Evolutionary conservation across 2,113 vertebrate genomes (phyloP).

Genomic region (Paratilapia polleni): DNA sequence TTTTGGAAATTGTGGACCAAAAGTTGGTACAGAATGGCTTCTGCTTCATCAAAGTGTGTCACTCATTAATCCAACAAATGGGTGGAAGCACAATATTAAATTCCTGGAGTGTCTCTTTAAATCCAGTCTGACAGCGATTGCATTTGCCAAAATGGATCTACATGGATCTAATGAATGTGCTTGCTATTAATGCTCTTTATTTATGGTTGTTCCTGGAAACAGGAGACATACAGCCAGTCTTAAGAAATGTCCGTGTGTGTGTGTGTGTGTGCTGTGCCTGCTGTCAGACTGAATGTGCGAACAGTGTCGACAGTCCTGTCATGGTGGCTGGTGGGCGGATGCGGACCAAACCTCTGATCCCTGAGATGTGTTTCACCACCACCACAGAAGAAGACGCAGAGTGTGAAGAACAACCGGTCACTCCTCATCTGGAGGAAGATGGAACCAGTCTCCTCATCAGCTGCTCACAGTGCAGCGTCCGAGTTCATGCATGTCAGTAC

Average conservation of each 20-base stretch:
- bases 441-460: slow-evolving; percentile 93
- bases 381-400: slow-evolving; percentile 87
- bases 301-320: slow-evolving; percentile 67
- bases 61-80: not conserved
- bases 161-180: not conserved
- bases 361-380: slow-evolving; percentile 95
- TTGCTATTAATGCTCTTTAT: not conserved
- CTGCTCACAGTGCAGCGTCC: slow-evolving; percentile 91
- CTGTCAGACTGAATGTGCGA: slow-evolving; percentile 85
- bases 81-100: not conserved
- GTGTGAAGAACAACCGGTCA: slow-evolving; percentile 78
- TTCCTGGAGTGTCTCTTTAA: not conserved
- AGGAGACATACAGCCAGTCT: not conserved
- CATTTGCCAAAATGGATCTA: not conserved
- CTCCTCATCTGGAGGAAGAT: slow-evolving; percentile 90
- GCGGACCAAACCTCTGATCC: slow-evolving; percentile 93
- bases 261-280: not conserved
- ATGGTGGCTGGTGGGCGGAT: slow-evolving; percentile 61
- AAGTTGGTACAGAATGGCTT: not conserved
- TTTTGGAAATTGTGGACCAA: not conserved
- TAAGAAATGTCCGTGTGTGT: not conserved
- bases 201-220: not conserved
- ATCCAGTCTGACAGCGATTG: no score
- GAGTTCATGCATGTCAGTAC: slow-evolving; percentile 95
- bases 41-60: not conserved